Conservation (phyloP, 2,113 vertebrate genomes). For the Cheilinus undulatus region DNA sequence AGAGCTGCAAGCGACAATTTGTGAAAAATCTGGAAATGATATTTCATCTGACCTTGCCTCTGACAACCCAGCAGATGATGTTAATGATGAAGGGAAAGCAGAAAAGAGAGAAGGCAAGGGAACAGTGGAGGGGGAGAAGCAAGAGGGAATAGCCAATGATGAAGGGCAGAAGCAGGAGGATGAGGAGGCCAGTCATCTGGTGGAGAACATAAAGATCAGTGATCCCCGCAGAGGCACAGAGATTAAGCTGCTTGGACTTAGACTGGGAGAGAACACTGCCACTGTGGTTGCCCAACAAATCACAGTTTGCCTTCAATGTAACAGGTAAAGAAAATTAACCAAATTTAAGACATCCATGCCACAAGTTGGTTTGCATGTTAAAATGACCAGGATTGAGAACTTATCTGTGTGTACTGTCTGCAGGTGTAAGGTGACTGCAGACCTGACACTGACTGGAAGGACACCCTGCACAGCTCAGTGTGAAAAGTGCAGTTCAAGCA, state of each 20-base stretch:
- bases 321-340: conserved; percentile 66
- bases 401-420: neutral
- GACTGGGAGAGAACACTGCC: conserved; percentile 83
- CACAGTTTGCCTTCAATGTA: conserved; percentile 84
- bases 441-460: conserved; percentile 78
- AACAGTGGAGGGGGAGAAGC: conserved; percentile 18
- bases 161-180: conserved; percentile 32
- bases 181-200: conserved; percentile 52
- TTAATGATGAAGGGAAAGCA: neutral
- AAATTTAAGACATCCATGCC: neutral
- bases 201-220: conserved; percentile 80
- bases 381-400: neutral
- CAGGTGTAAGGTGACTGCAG: conserved; percentile 86
- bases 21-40: conserved; percentile 44
- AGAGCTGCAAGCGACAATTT: conserved; percentile 77
- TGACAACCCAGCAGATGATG: conserved; percentile 3
- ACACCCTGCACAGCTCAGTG: conserved; percentile 80
- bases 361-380: neutral
- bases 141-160: conserved; percentile 7
- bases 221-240: conserved; percentile 83
- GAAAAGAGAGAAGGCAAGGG: conserved; percentile 25
- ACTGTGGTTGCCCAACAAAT: conserved; percentile 78
- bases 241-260: conserved; percentile 82
- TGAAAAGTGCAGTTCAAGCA: conserved; percentile 82
- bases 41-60: neutral